Percentiles rank a stretch among this genome's conserved stretches.
These are phyloP conservation scores for Decapterus maruadsi DNA, from an alignment of 2,797 vertebrate genomes.

Conservation along the genomic window DNA sequence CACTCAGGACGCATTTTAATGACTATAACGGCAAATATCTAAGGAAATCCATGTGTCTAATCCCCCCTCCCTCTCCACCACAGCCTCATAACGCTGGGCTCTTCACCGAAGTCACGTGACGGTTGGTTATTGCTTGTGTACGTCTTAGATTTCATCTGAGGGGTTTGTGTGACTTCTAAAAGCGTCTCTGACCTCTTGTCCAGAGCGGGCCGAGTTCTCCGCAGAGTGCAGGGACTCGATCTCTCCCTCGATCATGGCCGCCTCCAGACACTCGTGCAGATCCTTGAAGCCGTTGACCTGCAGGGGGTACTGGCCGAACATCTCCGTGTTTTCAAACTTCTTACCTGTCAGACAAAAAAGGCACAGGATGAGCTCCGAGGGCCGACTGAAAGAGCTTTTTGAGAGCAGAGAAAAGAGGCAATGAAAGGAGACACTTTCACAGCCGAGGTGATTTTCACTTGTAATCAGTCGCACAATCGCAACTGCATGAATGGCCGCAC, in stretches of 20 bases:
- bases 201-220: constrained; percentile 95
- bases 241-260: constrained; percentile 98
- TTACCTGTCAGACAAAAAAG: constrained; percentile 86
- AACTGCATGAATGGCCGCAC: constrained; percentile 45
- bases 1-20: too few species aligned
- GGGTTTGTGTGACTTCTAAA: background rate
- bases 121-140: background rate
- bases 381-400: background rate
- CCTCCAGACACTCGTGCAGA: constrained; percentile 98
- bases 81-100: background rate
- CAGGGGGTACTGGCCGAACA: constrained; percentile 99
- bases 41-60: background rate
- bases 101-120: background rate
- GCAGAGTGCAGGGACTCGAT: constrained; percentile 98
- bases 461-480: constrained; percentile 61
- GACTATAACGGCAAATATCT: too few species aligned
- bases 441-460: constrained; percentile 53
- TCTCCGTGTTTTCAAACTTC: constrained; percentile 98
- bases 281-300: constrained; percentile 99
- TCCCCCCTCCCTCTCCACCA: background rate
- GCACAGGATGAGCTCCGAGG: background rate
- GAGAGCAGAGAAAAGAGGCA: constrained; percentile 5
- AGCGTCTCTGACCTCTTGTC: constrained; percentile 92
- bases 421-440: constrained; percentile 43
- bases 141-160: background rate